Evolutionary conservation across 2,113 vertebrate species (phyloP), one percentile per base, ranked within the genome.

Genomic region (Athene noctua): DNA sequence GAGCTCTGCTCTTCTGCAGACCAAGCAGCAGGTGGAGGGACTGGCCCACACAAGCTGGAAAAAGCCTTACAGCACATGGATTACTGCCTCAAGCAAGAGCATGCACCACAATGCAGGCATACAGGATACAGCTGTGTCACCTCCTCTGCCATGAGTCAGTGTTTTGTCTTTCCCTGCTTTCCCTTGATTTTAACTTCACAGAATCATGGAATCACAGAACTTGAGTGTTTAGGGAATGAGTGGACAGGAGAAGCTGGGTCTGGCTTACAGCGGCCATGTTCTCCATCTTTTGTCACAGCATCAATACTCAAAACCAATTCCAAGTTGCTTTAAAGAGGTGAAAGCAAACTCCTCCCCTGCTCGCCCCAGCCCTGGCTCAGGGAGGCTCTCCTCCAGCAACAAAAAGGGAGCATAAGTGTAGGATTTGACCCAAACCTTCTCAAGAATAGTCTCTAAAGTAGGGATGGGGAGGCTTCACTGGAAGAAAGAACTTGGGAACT

Each of bases 51-150:
- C 13, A 36, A 36, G 40, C 63, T 87, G 49, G 58, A 32, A 36
- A 72, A 58, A 40, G 47, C 12, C 38, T 47, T 30, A 22, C 4
- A 46, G 54, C 30, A 2, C 4, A 17, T 25, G 40, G 66, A 7
- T 87, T 86, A 52, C 34, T 81, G 63, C 65, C 57, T 71, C 38
- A 47, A 42, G 63, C 46, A 61, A 65, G 32, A 87, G 38, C 32
- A 23, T 6, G 44, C 16, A 16, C 54, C 13, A 20, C 52, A 4
- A 47, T 87, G 38, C 17, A 38, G 47, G 27, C 67, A 15, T 23
- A 21, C 12, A 54, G 78, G 30, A 9, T 30, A 21, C 54, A 67
- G 38, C 49, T 0, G 0, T 6, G 40, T 51, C 58, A 40, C 6
- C 44, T 78, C 27, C 10, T 32, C 70, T 91, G 46, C 32, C 32